Base-by-base conservation (phyloP, 2,888 invertebrate species). In the Gerris lacustris region DNA sequence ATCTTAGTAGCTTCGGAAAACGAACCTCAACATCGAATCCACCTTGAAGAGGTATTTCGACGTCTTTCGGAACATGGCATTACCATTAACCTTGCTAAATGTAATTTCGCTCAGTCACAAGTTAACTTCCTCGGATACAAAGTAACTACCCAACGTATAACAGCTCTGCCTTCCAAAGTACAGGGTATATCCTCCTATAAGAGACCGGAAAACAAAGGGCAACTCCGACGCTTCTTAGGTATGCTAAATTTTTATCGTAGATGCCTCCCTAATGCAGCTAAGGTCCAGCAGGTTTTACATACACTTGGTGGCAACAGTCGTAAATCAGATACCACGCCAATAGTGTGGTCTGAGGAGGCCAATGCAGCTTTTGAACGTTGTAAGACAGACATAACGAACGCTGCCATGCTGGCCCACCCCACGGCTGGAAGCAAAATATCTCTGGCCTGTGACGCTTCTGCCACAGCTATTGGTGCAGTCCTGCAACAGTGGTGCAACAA, bases 161-260 rank as follows among this genome's bases (percentile, higher is more conserved):
- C 15, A 45, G 72, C 74, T 4, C 63, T 63, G 2, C 66, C 68
- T n/a, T 45, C 55, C 45, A 44, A 66, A 55, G 79, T 80, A 0
- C 70, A 77, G 31, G 77, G 76, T 4, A 77, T 80, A 4, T 11
- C 7, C n/a, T 66, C 76, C 0, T 78, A 76, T 44, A 69, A 76
- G 4, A 71, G 55, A 43, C 75, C 75, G 17, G 45, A 62, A 5
- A 74, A 64, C 31, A 63, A 72, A 6, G 66, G 70, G 55, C 71
- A 77, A 11, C 71, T 81, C 0, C 71, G 77, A 6, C 72, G 75
- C 6, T 79, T 79, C 72, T 66, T 80, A 0, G 79, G 79, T 0
- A 79, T 79, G 77, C 11, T 79, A 0, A 80, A 79, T 72, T 79
- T 79, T 75, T 80, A 79, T 63, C 70, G 80, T 5, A 69, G 78